Evolutionary conservation across 2,797 vertebrate species (phyloP).

Genomic region (Chloroceryle amazona): DNA sequence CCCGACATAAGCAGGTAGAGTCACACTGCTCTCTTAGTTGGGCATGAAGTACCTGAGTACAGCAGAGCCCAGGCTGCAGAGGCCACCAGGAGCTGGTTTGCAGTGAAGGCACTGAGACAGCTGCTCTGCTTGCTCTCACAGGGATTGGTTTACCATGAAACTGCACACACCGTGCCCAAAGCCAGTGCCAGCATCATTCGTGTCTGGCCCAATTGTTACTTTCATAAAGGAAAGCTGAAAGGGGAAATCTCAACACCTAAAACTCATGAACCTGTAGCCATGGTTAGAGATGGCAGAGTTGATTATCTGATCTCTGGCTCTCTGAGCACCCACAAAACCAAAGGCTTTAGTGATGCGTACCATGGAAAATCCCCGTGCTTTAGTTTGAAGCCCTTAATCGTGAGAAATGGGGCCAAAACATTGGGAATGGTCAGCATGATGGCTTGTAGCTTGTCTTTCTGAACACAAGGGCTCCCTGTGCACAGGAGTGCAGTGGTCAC

Average conservation of each 20-base stretch:
- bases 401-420: not conserved
- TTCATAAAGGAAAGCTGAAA: not conserved
- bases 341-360: not conserved
- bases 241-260: not conserved
- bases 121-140: accelerated
- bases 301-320: not conserved
- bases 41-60: not conserved
- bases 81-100: not conserved
- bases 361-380: not conserved
- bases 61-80: not conserved
- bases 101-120: not conserved
- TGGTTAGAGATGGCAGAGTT: not conserved
- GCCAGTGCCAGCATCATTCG: not conserved
- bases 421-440: not conserved
- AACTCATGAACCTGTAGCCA: not conserved
- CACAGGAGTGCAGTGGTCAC: not conserved
- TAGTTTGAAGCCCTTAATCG: not conserved
- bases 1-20: not conserved
- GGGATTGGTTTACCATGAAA: accelerated
- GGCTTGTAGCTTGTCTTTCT: not conserved
- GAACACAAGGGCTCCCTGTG: not conserved
- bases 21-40: accelerated
- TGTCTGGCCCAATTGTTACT: not conserved
- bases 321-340: not conserved
- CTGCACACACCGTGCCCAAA: not conserved